Evolutionary conservation across 2,113 vertebrate genomes (phyloP).

Genomic region (Notiomystis cincta): DNA sequence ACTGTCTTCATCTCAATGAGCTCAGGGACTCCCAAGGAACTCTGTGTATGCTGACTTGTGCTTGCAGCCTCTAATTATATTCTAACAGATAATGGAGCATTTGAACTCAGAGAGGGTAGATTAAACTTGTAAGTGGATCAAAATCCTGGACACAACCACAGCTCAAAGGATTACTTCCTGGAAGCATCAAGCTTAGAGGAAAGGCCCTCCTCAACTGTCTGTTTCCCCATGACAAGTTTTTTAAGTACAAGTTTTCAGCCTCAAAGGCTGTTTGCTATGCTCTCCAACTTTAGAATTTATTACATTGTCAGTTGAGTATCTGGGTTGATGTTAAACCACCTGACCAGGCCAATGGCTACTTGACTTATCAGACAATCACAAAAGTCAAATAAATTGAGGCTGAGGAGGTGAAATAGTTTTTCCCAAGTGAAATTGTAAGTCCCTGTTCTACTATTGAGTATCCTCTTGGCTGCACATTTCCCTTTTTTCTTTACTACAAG

Average conservation of each 20-base stretch:
- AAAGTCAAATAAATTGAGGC: neutral
- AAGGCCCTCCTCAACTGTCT: neutral
- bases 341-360: neutral
- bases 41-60: conserved; percentile 50
- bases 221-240: neutral
- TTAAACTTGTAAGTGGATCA: conserved; percentile 66
- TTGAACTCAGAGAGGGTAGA: conserved; percentile 66
- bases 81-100: conserved; percentile 70
- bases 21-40: conserved; percentile 69
- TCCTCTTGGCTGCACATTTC: neutral
- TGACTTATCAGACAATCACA: neutral
- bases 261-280: neutral
- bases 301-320: neutral
- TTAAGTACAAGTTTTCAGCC: neutral
- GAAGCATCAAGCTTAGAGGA: neutral
- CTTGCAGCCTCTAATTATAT: conserved; percentile 76
- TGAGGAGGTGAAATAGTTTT: neutral
- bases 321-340: neutral
- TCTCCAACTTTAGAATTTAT: neutral
- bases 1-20: conserved; percentile 68
- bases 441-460: neutral
- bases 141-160: conserved; percentile 47
- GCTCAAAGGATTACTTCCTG: neutral
- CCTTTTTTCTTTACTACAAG: neutral
- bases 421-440: neutral